Base-by-base conservation (phyloP, 1,140 invertebrate genomes). In the Sycophila sp. region DNA sequence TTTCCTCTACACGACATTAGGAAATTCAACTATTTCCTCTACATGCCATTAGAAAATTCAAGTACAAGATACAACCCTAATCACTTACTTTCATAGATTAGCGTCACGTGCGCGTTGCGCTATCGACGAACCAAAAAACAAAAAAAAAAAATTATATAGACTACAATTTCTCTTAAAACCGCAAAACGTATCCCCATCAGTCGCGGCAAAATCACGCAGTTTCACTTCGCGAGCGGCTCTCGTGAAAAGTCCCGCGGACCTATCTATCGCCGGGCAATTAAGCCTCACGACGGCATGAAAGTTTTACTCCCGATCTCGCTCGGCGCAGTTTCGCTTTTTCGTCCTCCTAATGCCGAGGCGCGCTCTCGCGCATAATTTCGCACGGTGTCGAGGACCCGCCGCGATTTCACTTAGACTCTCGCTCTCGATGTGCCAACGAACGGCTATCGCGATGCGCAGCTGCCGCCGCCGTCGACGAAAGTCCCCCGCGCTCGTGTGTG, bases 401-500 rank as follows among this genome's bases (percentile, higher is more conserved):
- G 1, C 60, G 55, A 51, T 65, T 65, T 71, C 62, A 34, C 68
- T 22, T 22, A 65, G 59, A 71, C 69, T 71, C 69, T 71, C 62
- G 55, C 69, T 71, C 62, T 71, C 26, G 24, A 38, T 42, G 47
- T 49, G 13, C 17, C 24, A 59, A 24, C 36, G n/a, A n/a, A n/a
- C n/a, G n/a, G n/a, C n/a, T n/a, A n/a, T n/a, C n/a, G n/a, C n/a
- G n/a, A n/a, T n/a, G 51, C 24, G 51, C 42, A 24, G 42, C 42
- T 10, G 17, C 17, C 6, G 42, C 42, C 13, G 40, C 40, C 13
- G 1, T n/a, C n/a, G 45, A 59, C 38, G 66, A 69, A 60, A 69
- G 55, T 69, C 40, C 13, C 7, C 51, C n/a, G 51, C 24, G 24
- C 51, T 55, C 19, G 51, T 32, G 24, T n/a, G n/a, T 36, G 30